Conservation (phyloP, 2,113 vertebrate species). For the Larimichthys crocea region DNA sequence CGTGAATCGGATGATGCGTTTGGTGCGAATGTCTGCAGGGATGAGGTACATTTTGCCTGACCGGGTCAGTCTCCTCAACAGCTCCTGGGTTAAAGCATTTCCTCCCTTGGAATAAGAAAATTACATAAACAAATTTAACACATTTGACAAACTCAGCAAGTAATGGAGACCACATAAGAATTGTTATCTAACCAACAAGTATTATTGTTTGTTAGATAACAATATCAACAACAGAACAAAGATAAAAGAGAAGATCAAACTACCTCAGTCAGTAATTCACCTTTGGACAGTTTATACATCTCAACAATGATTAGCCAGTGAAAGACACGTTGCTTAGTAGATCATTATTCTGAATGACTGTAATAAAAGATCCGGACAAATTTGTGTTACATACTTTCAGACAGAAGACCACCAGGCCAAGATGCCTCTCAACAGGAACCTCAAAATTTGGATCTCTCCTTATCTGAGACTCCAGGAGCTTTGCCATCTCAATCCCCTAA, state of each 20-base stretch:
- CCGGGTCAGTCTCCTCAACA: constrained; percentile 88
- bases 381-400: constrained; percentile 86
- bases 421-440: constrained; percentile 92
- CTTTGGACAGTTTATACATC: constrained; percentile 48
- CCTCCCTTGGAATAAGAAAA: constrained; percentile 83
- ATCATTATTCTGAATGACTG: background rate
- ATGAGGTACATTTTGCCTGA: constrained; percentile 93
- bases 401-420: constrained; percentile 95
- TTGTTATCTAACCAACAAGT: no score
- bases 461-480: constrained; percentile 93
- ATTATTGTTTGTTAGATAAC: no score
- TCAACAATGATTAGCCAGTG: constrained; percentile 56
- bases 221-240: background rate
- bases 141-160: background rate
- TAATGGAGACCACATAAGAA: no score
- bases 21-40: constrained; percentile 89
- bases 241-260: background rate
- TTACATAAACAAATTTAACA: background rate
- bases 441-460: constrained; percentile 91
- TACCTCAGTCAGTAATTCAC: constrained; percentile 9
- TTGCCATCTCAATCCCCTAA: constrained; percentile 94
- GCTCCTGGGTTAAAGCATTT: constrained; percentile 91
- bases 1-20: constrained; percentile 93
- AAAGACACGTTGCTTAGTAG: constrained; percentile 7
- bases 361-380: background rate